Conservation (phyloP, 2,797 vertebrate genomes). For the Pitangus sulphuratus region DNA sequence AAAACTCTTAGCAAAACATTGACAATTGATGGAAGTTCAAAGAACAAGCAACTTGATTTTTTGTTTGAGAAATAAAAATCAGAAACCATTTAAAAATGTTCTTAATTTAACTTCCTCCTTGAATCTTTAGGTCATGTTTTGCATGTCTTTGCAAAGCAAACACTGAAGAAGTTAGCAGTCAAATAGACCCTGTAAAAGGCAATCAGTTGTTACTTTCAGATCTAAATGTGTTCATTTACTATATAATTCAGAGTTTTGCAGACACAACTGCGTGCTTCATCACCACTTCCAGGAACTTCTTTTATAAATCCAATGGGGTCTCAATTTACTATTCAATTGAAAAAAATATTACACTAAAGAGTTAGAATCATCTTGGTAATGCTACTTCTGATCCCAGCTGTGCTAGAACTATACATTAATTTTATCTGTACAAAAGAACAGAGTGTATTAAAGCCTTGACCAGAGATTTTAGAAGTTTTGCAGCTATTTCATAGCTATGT, state of each 20-base stretch:
- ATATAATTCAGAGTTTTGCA: not conserved
- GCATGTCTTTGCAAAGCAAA: not conserved
- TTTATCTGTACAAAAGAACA: not conserved
- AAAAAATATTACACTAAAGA: not conserved
- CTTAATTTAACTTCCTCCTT: conserved; percentile 58
- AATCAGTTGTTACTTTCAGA: not conserved
- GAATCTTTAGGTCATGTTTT: conserved; percentile 26
- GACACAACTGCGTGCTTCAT: not conserved
- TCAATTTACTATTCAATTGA: not conserved
- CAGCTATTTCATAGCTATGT: not conserved
- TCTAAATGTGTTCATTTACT: not conserved
- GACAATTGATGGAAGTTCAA: conserved; percentile 75
- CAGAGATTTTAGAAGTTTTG: not conserved
- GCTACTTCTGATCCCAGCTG: not conserved
- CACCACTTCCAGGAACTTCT: not conserved
- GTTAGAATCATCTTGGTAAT: not conserved
- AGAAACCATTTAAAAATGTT: conserved; percentile 40
- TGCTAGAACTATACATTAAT: not conserved
- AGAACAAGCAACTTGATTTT: conserved; percentile 56
- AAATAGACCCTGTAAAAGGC: not conserved
- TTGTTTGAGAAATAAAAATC: conserved; percentile 62
- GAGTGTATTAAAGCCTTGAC: not conserved
- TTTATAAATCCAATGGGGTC: not conserved
- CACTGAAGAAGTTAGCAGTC: not conserved
- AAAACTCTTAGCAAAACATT: conserved; percentile 46